Evolutionary conservation across 2,888 invertebrate genomes (phyloP).

Genomic region (Phortica magna): DNA sequence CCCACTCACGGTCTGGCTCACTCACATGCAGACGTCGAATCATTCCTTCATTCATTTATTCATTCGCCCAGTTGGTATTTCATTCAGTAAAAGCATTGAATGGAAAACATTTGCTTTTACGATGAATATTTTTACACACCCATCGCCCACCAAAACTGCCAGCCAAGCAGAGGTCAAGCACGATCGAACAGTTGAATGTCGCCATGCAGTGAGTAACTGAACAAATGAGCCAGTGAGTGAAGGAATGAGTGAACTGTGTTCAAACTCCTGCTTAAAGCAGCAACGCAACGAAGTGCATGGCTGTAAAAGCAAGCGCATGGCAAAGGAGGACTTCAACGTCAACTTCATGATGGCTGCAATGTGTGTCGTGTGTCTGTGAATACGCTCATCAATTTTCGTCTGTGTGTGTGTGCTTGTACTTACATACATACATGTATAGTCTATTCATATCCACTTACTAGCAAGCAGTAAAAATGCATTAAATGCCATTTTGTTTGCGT

Average conservation of each 20-base stretch:
- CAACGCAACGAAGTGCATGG: not conserved
- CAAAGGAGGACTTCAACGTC: not conserved
- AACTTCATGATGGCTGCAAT: not conserved
- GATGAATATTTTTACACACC: not conserved
- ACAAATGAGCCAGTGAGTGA: not conserved
- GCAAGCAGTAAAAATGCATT: constrained; percentile 10
- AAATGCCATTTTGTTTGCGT: constrained; percentile 11
- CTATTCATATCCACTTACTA: not conserved
- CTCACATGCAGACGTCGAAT: not conserved
- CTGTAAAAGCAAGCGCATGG: not conserved
- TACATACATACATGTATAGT: not conserved
- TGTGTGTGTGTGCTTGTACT: not conserved
- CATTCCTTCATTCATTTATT: not conserved
- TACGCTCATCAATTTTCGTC: not conserved
- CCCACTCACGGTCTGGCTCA: not conserved
- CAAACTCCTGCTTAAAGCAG: not conserved
- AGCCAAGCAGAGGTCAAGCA: constrained; percentile 6
- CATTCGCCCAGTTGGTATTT: constrained; percentile 2
- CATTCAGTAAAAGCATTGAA: constrained; percentile 33
- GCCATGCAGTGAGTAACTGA: constrained; percentile 20
- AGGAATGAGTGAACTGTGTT: constrained; percentile 4
- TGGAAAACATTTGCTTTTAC: constrained; percentile 26
- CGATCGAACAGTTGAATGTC: constrained; percentile 32
- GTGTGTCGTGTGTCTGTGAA: not conserved
- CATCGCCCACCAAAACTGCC: not conserved